Percentiles rank a stretch among this genome's conserved stretches.
Conservation (phyloP, 1,140 invertebrate species). For the Belonocnema kinseyi region DNA sequence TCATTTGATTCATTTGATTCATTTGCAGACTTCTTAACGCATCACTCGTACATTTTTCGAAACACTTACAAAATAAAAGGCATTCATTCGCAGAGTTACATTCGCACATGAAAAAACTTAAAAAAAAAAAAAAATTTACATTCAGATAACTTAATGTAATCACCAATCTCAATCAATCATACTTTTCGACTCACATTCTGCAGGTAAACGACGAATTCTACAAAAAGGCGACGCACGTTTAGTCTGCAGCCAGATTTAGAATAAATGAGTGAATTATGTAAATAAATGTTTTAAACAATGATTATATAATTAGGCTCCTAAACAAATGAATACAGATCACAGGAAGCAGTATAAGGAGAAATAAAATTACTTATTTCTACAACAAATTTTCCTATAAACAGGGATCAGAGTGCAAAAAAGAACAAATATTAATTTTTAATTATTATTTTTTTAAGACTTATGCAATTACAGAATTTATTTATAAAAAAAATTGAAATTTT, state of each 20-base stretch:
- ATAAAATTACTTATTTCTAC: too few species aligned
- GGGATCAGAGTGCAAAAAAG: too few species aligned
- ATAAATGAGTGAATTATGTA: not conserved
- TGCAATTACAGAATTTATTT: too few species aligned
- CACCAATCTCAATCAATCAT: not conserved
- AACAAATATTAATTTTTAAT: too few species aligned
- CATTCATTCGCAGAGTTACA: slow-evolving; percentile 1
- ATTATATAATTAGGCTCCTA: not conserved
- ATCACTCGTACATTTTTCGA: not conserved
- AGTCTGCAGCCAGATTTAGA: not conserved
- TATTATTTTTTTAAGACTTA: too few species aligned
- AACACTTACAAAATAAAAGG: slow-evolving; percentile 13
- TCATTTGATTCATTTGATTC: not conserved
- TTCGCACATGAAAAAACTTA: not conserved
- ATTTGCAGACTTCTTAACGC: not conserved
- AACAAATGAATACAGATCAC: not conserved
- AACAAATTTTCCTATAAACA: too few species aligned
- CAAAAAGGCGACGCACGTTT: slow-evolving; percentile 1
- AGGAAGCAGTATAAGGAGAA: too few species aligned
- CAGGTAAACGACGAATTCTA: slow-evolving; percentile 13
- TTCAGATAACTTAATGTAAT: slow-evolving; percentile 25
- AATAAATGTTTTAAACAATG: not conserved
- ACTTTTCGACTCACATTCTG: not conserved
- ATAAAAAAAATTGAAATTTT: too few species aligned
- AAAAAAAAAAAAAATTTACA: slow-evolving; percentile 8